Percentiles rank a stretch among this genome's conserved stretches.
Conservation (phyloP, 1,140 invertebrate genomes). For the Rhopalosiphum maidis region DNA sequence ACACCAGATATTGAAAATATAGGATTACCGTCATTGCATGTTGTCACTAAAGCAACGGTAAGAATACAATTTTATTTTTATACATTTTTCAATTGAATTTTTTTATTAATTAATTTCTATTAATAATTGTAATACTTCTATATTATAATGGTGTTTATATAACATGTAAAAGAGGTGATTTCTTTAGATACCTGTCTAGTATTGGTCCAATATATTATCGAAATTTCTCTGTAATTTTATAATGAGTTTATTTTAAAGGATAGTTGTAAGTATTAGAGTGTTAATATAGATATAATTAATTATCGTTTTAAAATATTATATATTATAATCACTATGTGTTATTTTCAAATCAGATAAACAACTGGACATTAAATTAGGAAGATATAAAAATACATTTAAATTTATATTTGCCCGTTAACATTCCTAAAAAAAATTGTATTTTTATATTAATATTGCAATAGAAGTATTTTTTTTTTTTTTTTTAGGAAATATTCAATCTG, state of each 20-base stretch:
- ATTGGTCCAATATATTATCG: background rate
- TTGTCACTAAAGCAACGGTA: slow-evolving; percentile 79
- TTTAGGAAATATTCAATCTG: too few species aligned
- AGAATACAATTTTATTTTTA: slow-evolving; percentile 61
- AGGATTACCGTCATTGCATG: slow-evolving; percentile 75
- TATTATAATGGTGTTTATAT: background rate
- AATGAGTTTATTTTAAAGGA: background rate
- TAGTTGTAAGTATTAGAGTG: background rate
- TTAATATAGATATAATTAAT: background rate
- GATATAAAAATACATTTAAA: too few species aligned
- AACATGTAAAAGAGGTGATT: background rate
- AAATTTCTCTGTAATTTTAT: background rate
- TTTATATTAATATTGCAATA: too few species aligned
- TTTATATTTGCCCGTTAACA: too few species aligned
- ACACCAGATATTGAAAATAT: slow-evolving; percentile 81
- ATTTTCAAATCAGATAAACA: too few species aligned
- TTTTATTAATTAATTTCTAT: background rate
- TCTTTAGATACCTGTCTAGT: too few species aligned
- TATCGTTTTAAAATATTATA: too few species aligned
- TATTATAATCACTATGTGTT: too few species aligned
- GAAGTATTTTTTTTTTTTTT: too few species aligned
- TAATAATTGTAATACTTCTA: background rate
- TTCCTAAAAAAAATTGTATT: too few species aligned
- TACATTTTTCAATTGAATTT: background rate
- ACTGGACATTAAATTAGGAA: too few species aligned